Evolutionary conservation across 2,888 invertebrate genomes (phyloP).

Genomic region (Mycalesis mineus): DNA sequence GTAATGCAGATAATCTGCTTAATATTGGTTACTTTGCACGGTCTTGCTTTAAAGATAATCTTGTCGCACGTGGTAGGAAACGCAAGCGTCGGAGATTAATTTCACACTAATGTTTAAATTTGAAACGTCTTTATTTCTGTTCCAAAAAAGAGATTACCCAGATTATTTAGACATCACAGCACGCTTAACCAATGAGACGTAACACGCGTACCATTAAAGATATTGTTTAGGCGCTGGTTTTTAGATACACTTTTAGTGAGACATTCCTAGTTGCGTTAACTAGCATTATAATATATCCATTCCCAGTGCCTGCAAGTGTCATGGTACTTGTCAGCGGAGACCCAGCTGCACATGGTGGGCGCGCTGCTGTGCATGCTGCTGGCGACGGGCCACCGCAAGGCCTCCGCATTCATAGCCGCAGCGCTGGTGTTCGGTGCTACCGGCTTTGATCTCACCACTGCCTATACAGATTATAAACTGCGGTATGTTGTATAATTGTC

Average conservation of each 20-base stretch:
- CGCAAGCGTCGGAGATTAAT: too few species aligned
- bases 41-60: too few species aligned
- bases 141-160: too few species aligned
- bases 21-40: too few species aligned
- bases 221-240: too few species aligned
- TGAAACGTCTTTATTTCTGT: too few species aligned
- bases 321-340: constrained; percentile 88
- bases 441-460: constrained; percentile 67
- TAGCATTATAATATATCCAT: background rate
- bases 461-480: constrained; percentile 44
- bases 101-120: too few species aligned
- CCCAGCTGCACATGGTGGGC: constrained; percentile 84
- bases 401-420: constrained; percentile 47
- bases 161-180: too few species aligned
- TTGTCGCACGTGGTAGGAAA: too few species aligned
- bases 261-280: constrained; percentile 37
- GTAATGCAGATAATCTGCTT: too few species aligned
- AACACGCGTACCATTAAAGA: too few species aligned
- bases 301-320: constrained; percentile 88
- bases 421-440: constrained; percentile 63
- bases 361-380: constrained; percentile 79
- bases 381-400: constrained; percentile 66
- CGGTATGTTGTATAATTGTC: constrained; percentile 33
- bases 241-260: background rate
- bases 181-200: too few species aligned